phyloP scores from a whole-genome alignment of 1,140 invertebrate species.

The Drosophila arizonae region DNA sequence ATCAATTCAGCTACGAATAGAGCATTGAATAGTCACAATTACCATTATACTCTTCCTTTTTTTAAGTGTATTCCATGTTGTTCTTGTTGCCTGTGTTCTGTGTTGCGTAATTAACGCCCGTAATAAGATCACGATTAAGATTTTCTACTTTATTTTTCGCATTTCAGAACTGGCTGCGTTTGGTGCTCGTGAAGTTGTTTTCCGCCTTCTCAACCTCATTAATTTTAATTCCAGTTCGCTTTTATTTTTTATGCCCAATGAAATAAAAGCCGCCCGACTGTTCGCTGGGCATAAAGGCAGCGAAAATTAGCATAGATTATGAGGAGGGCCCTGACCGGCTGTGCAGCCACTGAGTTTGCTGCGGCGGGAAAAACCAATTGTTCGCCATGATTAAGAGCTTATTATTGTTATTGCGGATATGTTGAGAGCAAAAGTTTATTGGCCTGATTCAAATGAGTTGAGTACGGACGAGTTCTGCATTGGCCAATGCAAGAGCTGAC shows the following conservation, averaged over 20 bases:
- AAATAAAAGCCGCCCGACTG: conserved; percentile 51
- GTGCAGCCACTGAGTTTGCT: conserved; percentile 7
- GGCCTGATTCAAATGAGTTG: conserved; percentile 27
- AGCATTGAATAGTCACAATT: background rate
- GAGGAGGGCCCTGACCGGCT: conserved; percentile 45
- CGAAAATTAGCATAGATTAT: conserved; percentile 77
- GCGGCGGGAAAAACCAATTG: conserved; percentile 49
- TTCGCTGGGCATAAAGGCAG: conserved; percentile 50
- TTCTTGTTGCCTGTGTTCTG: conserved; percentile 17
- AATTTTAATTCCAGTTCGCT: conserved; percentile 63
- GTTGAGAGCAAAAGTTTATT: conserved; percentile 34
- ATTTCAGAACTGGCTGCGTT: conserved; percentile 27
- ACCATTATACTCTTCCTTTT: background rate
- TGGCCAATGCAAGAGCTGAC: background rate
- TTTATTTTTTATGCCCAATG: conserved; percentile 34
- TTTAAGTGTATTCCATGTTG: background rate
- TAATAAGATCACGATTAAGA: conserved; percentile 80
- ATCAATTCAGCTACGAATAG: conserved; percentile 17
- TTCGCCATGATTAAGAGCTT: conserved; percentile 57
- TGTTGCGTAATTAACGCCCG: conserved; percentile 74
- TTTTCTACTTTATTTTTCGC: conserved; percentile 36
- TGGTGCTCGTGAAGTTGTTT: conserved; percentile 15
- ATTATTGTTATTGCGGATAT: conserved; percentile 28
- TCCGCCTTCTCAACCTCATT: conserved; percentile 62
- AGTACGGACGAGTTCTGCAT: background rate